Percentiles rank a stretch among this genome's conserved stretches.
phyloP scores from a whole-genome alignment of 2,888 invertebrate species.

The Pollenia amentaria region DNA sequence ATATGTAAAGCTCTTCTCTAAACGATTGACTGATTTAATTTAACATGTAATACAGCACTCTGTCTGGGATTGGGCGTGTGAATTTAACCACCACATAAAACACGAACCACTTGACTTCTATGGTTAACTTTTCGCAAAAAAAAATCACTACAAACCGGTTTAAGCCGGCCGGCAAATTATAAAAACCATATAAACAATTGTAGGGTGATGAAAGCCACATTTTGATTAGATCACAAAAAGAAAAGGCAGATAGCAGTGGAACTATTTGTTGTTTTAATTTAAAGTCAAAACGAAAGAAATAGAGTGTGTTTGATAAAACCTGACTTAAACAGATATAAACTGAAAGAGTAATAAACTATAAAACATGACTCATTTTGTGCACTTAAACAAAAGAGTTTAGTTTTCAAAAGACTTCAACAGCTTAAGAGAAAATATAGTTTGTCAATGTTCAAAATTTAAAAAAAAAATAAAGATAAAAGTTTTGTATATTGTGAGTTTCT shows the following conservation, averaged over 20 bases:
- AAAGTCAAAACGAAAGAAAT: background rate
- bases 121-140: background rate
- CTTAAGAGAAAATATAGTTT: conserved; percentile 20
- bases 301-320: background rate
- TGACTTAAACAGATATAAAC: conserved; percentile 1
- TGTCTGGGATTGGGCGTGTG: conserved; percentile 28
- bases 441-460: background rate
- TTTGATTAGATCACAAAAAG: background rate
- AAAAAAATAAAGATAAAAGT: background rate
- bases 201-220: background rate
- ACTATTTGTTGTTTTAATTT: background rate
- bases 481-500: background rate
- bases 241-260: background rate
- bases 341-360: background rate
- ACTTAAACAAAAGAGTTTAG: conserved; percentile 2
- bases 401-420: conserved; percentile 3
- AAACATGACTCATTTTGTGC: too few relatives aligned
- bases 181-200: conserved; percentile 5
- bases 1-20: background rate
- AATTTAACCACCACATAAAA: conserved; percentile 10
- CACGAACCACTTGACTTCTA: conserved; percentile 31
- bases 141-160: conserved; percentile 55
- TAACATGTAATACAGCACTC: conserved; percentile 10
- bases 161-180: conserved; percentile 66
- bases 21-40: conserved; percentile 23